These are phyloP conservation scores for Cathartes aura DNA, from an alignment of 2,113 vertebrate genomes.

Conservation along the genomic window DNA sequence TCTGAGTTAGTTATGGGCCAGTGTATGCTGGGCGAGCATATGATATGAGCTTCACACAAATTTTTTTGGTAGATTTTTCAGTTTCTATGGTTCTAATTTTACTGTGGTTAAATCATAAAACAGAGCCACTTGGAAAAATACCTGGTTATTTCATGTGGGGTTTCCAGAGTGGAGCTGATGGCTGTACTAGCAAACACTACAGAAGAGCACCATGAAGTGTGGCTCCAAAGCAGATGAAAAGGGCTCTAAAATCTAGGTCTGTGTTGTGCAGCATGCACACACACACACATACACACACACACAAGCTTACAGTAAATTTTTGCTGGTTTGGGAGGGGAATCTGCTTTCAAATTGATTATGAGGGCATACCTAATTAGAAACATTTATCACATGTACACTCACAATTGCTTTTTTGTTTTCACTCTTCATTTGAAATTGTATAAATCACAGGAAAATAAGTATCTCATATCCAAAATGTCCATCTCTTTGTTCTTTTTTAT, in stretches of 20 bases:
- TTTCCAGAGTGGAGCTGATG: not conserved
- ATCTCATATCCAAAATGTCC: slow-evolving; percentile 52
- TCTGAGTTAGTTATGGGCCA: not conserved
- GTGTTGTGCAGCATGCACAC: not conserved
- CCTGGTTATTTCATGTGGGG: not conserved
- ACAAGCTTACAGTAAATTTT: not conserved
- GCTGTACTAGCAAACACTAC: not conserved
- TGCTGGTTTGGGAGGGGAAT: not conserved
- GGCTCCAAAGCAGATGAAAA: not conserved
- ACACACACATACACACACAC: not conserved
- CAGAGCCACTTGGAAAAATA: not conserved
- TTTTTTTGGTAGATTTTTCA: not conserved
- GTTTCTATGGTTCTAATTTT: not conserved
- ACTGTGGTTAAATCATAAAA: not conserved
- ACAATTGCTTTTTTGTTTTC: not conserved
- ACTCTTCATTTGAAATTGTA: not conserved
- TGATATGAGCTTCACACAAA: not conserved
- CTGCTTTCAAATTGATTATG: not conserved
- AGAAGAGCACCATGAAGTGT: not conserved
- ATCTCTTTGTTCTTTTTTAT: slow-evolving; percentile 70
- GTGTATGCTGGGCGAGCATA: accelerated
- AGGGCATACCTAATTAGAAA: not conserved
- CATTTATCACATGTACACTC: slow-evolving; percentile 14
- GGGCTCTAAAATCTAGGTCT: not conserved
- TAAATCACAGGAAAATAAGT: slow-evolving; percentile 44